Base-by-base conservation (phyloP, 2,888 invertebrate genomes). In the Bugula neritina region DNA sequence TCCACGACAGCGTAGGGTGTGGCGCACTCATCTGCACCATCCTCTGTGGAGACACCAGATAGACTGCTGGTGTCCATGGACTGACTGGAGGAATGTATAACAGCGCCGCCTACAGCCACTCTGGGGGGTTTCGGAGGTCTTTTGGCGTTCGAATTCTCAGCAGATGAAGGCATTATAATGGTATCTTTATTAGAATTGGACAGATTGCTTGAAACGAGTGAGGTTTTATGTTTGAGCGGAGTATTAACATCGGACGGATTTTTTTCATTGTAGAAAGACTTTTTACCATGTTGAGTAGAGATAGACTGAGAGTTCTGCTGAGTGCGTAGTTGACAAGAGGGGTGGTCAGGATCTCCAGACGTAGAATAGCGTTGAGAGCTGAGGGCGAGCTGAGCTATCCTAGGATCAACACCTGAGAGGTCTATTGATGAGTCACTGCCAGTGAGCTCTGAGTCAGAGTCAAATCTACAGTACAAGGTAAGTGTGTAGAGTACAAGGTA, bases 381-480 rank as follows among this genome's bases (percentile, higher is more conserved):
- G 17, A 43, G 43, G 43, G 55, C 55, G 3, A 55, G n/a, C 55
- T 55, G 55, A 5, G 25, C 55, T 55, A 55, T 17, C n/a, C 55
- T 55, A 5, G 55, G 55, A 23, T 55, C 55, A 13, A 55, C 23
- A 13, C 25, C 55, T 23, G 55, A 17, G 21, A 55, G n/a, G n/a
- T 55, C 55, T 23, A 25, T 23, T 5, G 55, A 55, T 17, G 55
- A 55, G 55, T 55, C 55, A 55, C 55, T 55, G n/a, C 23, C 55
- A 55, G 13, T 55, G 23, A 25, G 21, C 3, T 25, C 25, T 13
- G 25, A 23, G 23, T 55, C 55, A 5, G 55, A 55, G 25, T 55
- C 55, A 23, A 55, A 55, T 25, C 55, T 55, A 55, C 55, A 55
- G n/a, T 23, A 17, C 55, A 55, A 23, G n/a, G 5, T 25, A 55